A percentile compares a stretch with the other conserved stretches of the same genome.
phyloP scores from a whole-genome alignment of 1,140 invertebrate species.

The Bombus waltoni region DNA sequence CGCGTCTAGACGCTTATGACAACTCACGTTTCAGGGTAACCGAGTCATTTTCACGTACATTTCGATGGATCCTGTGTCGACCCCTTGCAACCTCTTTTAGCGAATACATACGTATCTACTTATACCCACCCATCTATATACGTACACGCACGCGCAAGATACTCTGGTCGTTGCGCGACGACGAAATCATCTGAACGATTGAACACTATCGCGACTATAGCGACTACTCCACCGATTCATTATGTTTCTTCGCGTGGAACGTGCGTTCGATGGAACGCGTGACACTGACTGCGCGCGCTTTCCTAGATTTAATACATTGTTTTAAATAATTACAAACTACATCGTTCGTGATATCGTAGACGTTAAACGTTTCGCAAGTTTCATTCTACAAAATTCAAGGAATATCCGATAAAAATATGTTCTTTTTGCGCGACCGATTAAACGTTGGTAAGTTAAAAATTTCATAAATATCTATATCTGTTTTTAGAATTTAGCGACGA shows the following conservation, averaged over 20 bases:
- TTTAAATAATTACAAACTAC: not conserved
- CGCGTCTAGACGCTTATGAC: not conserved
- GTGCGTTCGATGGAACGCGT: too few species aligned
- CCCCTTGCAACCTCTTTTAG: not conserved
- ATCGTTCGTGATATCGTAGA: too few species aligned
- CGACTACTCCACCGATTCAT: not conserved
- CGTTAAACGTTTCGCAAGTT: not conserved
- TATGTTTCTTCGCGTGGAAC: too few species aligned
- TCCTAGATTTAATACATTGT: not conserved
- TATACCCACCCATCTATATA: too few species aligned
- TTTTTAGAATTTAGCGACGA: too few species aligned
- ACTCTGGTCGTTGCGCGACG: too few species aligned
- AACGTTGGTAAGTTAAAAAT: not conserved
- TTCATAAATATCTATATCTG: not conserved
- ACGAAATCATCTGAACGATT: not conserved
- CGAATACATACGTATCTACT: too few species aligned
- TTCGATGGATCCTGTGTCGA: not conserved
- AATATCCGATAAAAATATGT: not conserved
- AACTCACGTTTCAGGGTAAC: not conserved
- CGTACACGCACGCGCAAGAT: too few species aligned
- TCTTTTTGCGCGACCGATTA: not conserved
- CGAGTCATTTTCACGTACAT: not conserved
- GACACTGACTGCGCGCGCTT: not conserved
- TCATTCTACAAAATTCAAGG: not conserved
- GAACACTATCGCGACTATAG: not conserved